These are phyloP conservation scores for Paraplagusia blochii DNA, from an alignment of 2,113 vertebrate species.

Conservation along the genomic window DNA sequence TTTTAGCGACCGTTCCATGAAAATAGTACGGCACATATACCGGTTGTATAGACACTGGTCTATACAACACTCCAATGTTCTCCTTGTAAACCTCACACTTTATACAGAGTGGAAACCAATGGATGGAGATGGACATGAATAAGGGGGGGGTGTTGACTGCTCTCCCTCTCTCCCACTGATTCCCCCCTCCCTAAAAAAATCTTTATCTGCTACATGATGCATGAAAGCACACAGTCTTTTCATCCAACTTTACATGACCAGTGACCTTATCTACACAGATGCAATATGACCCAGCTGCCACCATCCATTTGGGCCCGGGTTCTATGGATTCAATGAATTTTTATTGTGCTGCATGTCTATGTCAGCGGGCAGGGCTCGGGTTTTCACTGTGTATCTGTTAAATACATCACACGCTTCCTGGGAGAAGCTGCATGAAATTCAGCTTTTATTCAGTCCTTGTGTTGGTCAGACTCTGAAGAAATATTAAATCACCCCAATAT, in stretches of 20 bases:
- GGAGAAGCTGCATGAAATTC: too few species aligned
- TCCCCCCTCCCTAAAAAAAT: conserved; percentile 71
- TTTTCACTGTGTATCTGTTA: too few species aligned
- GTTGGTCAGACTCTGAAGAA: conserved; percentile 8
- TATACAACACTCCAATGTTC: not conserved
- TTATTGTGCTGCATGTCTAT: conserved; percentile 81
- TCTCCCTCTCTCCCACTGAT: conserved; percentile 15
- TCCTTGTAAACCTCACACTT: too few species aligned
- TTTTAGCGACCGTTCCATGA: too few species aligned
- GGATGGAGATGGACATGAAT: conserved; percentile 10
- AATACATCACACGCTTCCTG: too few species aligned
- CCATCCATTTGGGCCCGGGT: conserved; percentile 87
- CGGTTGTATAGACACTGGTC: too few species aligned
- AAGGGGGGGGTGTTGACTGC: conserved; percentile 27
- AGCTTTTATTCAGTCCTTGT: conserved; percentile 26
- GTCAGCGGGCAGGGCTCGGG: conserved; percentile 53
- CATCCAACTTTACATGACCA: conserved; percentile 87
- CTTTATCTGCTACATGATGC: conserved; percentile 98
- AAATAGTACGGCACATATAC: too few species aligned
- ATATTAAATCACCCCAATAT: conserved; percentile 23
- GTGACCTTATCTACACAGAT: conserved; percentile 84
- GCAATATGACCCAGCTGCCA: conserved; percentile 94
- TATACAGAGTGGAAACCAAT: not conserved
- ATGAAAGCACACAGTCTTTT: conserved; percentile 93
- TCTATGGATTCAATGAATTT: conserved; percentile 99